These are phyloP conservation scores for Lytechinus variegatus DNA, from an alignment of 35 echinoderm and acorn worm species.

Conservation along the genomic window DNA sequence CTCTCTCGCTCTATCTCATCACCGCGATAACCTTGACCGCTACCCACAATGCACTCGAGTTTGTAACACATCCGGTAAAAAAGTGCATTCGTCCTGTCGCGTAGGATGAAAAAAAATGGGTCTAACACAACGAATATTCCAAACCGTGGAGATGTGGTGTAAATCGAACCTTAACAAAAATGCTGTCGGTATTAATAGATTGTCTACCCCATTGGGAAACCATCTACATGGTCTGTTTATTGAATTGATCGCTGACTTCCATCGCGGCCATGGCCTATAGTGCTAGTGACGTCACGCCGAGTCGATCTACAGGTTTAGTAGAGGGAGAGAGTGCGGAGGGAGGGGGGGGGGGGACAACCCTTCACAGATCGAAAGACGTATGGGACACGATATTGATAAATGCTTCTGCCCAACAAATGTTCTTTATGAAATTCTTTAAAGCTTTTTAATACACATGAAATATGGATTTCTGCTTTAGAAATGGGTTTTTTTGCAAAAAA, in stretches of 20 bases:
- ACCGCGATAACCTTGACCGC: background rate
- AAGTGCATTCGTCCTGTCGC: background rate
- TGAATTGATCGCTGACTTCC: conserved; percentile 17
- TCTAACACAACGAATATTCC: background rate
- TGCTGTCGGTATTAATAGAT: background rate
- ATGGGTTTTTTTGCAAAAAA: too few relatives aligned
- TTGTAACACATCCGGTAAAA: background rate
- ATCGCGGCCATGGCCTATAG: background rate
- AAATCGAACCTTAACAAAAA: background rate
- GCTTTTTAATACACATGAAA: too few relatives aligned
- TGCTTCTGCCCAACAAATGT: too few relatives aligned
- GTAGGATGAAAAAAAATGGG: background rate
- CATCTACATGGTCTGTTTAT: background rate
- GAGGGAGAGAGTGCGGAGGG: too few relatives aligned
- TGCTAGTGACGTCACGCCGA: background rate
- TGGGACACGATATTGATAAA: too few relatives aligned
- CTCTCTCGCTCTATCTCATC: background rate
- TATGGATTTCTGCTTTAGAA: too few relatives aligned
- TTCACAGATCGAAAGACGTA: too few relatives aligned
- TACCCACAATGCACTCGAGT: background rate
- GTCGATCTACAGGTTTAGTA: background rate
- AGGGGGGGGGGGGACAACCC: too few relatives aligned
- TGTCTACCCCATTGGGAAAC: background rate
- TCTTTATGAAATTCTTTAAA: too few relatives aligned
- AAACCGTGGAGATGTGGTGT: background rate